Evolutionary conservation across 2,888 invertebrate genomes (phyloP).

Genomic region (Xestia ashworthii): DNA sequence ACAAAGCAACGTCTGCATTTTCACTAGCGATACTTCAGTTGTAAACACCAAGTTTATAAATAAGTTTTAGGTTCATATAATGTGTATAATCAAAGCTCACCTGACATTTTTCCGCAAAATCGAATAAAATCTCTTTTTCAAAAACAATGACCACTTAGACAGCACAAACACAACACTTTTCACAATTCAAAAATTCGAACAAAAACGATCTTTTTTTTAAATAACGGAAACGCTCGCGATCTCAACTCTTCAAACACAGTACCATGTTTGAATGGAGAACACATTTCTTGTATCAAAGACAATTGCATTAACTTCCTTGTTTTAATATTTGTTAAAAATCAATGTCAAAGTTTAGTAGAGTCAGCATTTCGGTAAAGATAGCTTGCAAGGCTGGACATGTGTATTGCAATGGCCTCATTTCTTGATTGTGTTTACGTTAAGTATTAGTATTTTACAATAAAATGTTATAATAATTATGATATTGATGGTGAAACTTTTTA

Average conservation of each 20-base stretch:
- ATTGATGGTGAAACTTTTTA: conserved; percentile 41
- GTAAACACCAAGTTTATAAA: neutral
- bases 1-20: conserved; percentile 6
- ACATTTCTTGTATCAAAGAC: conserved; percentile 62
- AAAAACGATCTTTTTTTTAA: conserved; percentile 23
- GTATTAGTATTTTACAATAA: conserved; percentile 57
- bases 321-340: conserved; percentile 75
- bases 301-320: conserved; percentile 72
- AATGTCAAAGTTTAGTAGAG: conserved; percentile 75
- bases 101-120: conserved; percentile 71
- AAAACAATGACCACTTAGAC: conserved; percentile 17
- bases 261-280: conserved; percentile 63
- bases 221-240: conserved; percentile 76
- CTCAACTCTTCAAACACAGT: conserved; percentile 61
- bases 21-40: neutral
- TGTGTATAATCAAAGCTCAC: conserved; percentile 57
- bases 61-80: neutral
- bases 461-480: conserved; percentile 39
- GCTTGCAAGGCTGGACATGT: conserved; percentile 57
- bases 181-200: conserved; percentile 45
- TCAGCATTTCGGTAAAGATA: conserved; percentile 68
- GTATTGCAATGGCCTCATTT: conserved; percentile 71
- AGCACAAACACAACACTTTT: conserved; percentile 50
- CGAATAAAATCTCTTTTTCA: neutral
- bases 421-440: conserved; percentile 66